These are phyloP conservation scores for Rhabdomys dilectus DNA, from an alignment of 2,113 vertebrate species.

Conservation along the genomic window DNA sequence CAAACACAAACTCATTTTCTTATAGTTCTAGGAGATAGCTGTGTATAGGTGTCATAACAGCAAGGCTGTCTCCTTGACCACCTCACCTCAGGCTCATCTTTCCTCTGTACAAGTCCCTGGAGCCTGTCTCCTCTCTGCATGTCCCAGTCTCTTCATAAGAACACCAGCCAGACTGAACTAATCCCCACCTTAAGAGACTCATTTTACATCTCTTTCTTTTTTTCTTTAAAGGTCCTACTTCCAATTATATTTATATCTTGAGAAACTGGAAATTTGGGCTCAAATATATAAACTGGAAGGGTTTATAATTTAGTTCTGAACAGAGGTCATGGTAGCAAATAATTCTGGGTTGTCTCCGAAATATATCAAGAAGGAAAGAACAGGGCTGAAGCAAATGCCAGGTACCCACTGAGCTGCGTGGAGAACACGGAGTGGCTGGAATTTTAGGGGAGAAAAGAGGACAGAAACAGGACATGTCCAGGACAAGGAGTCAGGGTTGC, in stretches of 20 bases:
- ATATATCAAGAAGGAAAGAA: background rate
- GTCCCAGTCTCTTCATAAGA: background rate
- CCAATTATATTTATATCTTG: background rate
- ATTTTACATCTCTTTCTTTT: no score
- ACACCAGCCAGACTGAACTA: background rate
- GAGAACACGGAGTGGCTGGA: fast-evolving
- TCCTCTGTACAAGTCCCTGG: background rate
- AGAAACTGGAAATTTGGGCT: background rate
- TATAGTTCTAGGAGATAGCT: background rate
- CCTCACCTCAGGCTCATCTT: background rate
- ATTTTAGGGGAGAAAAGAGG: background rate
- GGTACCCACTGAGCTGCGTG: background rate
- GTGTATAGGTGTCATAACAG: background rate
- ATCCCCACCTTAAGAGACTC: background rate
- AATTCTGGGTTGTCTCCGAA: background rate
- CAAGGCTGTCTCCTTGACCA: no score
- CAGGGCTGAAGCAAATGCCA: background rate
- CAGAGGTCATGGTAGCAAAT: background rate
- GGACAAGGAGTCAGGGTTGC: background rate
- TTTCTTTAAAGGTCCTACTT: background rate
- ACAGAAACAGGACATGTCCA: background rate
- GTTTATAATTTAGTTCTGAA: background rate
- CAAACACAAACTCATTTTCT: background rate
- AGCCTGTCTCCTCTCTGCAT: background rate
- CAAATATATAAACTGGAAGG: background rate